Evolutionary conservation across 1,140 invertebrate genomes (phyloP), one percentile per base, ranked within the genome.

Genomic region (Thaumetopoea pityocampa): DNA sequence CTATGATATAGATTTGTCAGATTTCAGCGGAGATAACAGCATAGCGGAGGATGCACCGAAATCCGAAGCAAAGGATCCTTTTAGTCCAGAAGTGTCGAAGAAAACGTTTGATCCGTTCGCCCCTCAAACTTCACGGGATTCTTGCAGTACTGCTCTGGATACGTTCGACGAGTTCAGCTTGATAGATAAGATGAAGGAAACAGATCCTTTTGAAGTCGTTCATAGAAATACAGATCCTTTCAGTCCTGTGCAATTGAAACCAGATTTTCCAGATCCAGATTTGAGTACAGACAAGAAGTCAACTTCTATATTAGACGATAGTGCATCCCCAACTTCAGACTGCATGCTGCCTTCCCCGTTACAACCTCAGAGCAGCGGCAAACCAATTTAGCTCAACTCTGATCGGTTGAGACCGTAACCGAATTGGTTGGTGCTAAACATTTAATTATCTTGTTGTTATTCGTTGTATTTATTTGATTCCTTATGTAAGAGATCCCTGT

Each of bases 1-100:
- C 70, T 92, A 91, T 56, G 91, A 92, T 47, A 91, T 92, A 26
- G 90, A 92, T 62, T 76, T 91, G 28, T 92, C 90, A 1, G 91
- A 92, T 70, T 79, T 90, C 17, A 92, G 90, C 50, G 88, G 86
- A 0, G 90, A 92, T 2, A 91, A 90, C 56, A 91, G 90, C 46
- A 72, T 87, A 8, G 87, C 88, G 1, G 90, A 91, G 20, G 89
- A 90, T 23, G 42, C 83, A 8, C 86, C 85, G 0, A 73, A 74
- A 23, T 29, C 38, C 4, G 56, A 64, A 38, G 45, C 58, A 0
- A 76, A 68, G 30, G 72, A 80, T 26, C 71, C 68, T 0, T 80
- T 80, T 29, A 76, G 72, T 38, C 76, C 76, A 0, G 69, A 72
- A 1, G 64, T 41, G 1, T 12, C 67, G 6, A 74, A 60, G 29